phyloP scores from a whole-genome alignment of 2,888 invertebrate species.

The Hirtodrosophila duncani region DNA sequence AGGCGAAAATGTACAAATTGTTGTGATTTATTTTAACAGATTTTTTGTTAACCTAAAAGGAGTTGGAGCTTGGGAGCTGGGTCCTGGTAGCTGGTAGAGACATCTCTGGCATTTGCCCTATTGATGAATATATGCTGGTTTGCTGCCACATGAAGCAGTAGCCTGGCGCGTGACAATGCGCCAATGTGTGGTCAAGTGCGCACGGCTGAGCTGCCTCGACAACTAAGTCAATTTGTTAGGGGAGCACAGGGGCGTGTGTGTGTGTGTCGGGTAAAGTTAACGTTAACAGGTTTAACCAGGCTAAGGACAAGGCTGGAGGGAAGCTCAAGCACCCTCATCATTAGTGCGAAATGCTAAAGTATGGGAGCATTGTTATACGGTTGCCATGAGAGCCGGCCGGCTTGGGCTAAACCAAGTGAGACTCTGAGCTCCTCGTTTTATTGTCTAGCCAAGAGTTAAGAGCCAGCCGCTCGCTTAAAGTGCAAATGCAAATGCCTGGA shows the following conservation, averaged over 20 bases:
- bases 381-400: too few species aligned
- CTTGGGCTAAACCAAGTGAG: too few species aligned
- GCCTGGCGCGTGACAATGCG: constrained; percentile 63
- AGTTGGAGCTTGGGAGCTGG: constrained; percentile 2
- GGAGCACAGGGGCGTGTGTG: neutral
- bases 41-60: constrained; percentile 62
- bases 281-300: constrained; percentile 68
- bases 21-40: constrained; percentile 72
- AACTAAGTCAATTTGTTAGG: constrained; percentile 51
- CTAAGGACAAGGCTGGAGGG: constrained; percentile 58
- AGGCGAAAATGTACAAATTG: constrained; percentile 72
- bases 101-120: constrained; percentile 53
- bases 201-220: constrained; percentile 58
- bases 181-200: constrained; percentile 69
- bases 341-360: constrained; percentile 39
- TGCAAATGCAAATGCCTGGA: too few species aligned
- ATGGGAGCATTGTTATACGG: too few species aligned
- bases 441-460: too few species aligned
- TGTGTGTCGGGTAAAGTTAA: constrained; percentile 49
- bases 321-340: constrained; percentile 30
- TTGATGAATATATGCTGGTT: constrained; percentile 67
- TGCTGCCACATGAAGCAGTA: constrained; percentile 15
- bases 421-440: too few species aligned
- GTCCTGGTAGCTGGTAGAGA: neutral
- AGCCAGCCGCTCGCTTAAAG: too few species aligned